A percentile compares a stretch with the other conserved stretches of the same genome.
phyloP scores from a whole-genome alignment of 2,797 vertebrate genomes.

The Eulemur coronatus region DNA sequence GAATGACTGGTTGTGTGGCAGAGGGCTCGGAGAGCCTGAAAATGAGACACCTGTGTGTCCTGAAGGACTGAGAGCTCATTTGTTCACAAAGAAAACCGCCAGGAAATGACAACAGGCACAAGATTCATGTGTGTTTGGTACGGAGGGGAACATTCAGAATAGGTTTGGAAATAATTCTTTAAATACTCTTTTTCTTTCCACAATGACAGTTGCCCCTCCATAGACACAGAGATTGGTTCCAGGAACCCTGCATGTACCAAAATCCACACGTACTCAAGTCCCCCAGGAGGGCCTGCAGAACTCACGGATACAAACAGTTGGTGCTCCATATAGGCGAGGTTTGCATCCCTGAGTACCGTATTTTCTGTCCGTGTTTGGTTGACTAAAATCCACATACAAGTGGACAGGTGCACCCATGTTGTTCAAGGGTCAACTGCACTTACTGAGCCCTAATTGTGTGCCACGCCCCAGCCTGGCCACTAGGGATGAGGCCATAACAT shows the following conservation, averaged over 20 bases:
- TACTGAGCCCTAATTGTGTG: not conserved
- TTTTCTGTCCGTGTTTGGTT: not conserved
- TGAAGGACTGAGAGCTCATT: not conserved
- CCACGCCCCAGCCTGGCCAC: not conserved
- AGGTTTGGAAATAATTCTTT: not conserved
- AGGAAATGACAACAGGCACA: not conserved
- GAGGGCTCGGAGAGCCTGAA: not conserved
- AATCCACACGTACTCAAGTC: not conserved
- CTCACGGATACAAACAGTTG: not conserved
- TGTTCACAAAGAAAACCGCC: not conserved
- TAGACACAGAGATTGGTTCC: not conserved
- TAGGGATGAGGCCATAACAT: not conserved
- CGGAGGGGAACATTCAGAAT: not conserved
- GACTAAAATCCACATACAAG: not conserved
- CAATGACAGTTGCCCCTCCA: not conserved
- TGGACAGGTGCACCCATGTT: not conserved
- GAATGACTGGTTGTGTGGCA: not conserved
- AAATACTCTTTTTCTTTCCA: not conserved
- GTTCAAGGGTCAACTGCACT: not conserved
- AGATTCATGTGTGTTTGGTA: not conserved
- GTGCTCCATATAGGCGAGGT: not conserved
- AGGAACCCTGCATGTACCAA: not conserved
- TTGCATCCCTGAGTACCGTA: not conserved
- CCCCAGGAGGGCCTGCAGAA: not conserved
- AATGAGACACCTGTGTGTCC: not conserved